A percentile compares a stretch with the other conserved stretches of the same genome.
These are phyloP conservation scores for Oreonectes daqikongensis DNA, from an alignment of 2,797 vertebrate genomes.

Conservation along the genomic window DNA sequence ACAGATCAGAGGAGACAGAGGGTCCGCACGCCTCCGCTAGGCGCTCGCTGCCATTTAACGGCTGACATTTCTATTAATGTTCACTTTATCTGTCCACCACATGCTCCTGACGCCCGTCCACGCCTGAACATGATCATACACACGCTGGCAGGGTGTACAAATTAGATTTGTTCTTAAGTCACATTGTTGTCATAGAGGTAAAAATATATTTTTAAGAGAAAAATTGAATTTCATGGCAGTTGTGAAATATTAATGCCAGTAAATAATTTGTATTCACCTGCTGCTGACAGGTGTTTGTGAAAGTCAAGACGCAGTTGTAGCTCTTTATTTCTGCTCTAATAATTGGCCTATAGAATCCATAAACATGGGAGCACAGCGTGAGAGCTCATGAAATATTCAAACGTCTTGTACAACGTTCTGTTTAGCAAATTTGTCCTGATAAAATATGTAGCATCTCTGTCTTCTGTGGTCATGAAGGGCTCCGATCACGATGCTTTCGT, in stretches of 20 bases:
- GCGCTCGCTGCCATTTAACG: constrained; percentile 83
- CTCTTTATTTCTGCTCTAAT: constrained; percentile 52
- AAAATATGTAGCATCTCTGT: constrained; percentile 48
- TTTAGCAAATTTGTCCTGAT: constrained; percentile 51
- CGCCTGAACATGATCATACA: background rate
- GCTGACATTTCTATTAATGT: constrained; percentile 55
- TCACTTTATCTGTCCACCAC: background rate
- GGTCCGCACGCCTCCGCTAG: constrained; percentile 71
- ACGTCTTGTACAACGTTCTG: constrained; percentile 4
- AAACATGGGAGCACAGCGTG: constrained; percentile 28
- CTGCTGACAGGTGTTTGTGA: constrained; percentile 10
- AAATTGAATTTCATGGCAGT: background rate
- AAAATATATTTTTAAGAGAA: background rate
- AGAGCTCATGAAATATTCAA: constrained; percentile 51
- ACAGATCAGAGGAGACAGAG: constrained; percentile 81
- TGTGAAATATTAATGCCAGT: constrained; percentile 1
- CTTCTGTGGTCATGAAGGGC: constrained; percentile 3
- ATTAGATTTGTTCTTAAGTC: no score
- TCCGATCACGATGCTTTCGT: background rate
- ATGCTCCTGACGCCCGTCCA: background rate
- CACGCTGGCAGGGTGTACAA: no score
- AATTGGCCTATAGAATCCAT: constrained; percentile 25
- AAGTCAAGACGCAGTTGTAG: constrained; percentile 19
- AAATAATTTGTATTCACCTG: background rate
- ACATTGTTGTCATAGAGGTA: background rate